Evolutionary conservation across 2,888 invertebrate species (phyloP), one percentile per base, ranked within the genome.

Genomic region (Dolomedes plantarius): DNA sequence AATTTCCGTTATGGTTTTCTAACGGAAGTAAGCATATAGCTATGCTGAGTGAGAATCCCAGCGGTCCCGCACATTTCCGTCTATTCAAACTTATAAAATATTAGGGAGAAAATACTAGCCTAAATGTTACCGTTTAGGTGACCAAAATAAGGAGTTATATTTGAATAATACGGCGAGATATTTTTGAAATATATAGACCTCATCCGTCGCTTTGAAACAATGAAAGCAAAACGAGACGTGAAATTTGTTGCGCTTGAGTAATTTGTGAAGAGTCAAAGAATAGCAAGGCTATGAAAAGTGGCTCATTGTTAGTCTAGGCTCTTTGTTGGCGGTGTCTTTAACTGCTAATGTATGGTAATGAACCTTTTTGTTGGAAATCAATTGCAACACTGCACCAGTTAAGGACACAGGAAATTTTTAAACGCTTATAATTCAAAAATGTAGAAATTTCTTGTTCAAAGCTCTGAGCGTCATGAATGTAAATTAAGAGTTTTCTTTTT

Each of bases 251-350:
- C 62, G 62, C 32, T 28, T 74, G 39, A 16, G 72, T 73, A 67
- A 85, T 77, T 76, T 28, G 46, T n/a, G 41, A 39, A 29, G 16
- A 7, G 82, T 83, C 72, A 77, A 72, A 41, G 65, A 77, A 65
- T 56, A 68, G 73, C 46, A 19, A 11, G 29, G 28, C 72, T 71
- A 64, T 83, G 82, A 83, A 83, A 76, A 76, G 71, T 56, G 50
- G 50, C 67, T 28, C 41, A 77, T 77, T 85, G 83, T 85, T 85
- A 64, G 23, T 19, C 56, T 68, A 41, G 19, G 27, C 28, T 46
- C 36, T 71, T 71, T 75, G 62, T 75, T 83, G 46, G 62, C 72
- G 82, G 76, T 62, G 16, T 32, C 41, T 69, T 28, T 68, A 27
- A 36, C 31, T 41, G 69, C 69, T 69, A 41, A n/a, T 16, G 16